Evolutionary conservation across 2,113 vertebrate genomes (phyloP), one percentile per base, ranked within the genome.

Genomic region (Drymodes brunneopygia): DNA sequence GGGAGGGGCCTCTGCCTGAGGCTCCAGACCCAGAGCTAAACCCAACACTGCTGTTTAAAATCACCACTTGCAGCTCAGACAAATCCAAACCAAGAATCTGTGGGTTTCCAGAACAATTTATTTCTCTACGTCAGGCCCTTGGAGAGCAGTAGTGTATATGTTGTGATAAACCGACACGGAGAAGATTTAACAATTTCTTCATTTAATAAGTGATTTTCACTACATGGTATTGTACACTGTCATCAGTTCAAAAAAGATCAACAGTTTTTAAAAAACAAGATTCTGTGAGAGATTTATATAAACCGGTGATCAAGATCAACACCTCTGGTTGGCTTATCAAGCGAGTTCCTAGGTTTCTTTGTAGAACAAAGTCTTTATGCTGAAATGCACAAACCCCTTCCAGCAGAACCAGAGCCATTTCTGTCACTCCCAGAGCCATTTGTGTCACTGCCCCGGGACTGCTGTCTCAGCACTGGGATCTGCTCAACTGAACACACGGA

Each of bases 121-220:
- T 98, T 98, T 80, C 56, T 95, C 94, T 64, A 93, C 82, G 94
- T 84, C 88, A 93, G 31, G 69, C 81, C 94, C 81, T 91, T 31
- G 33, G 95, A 75, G 36, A 94, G 96, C 91, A 93, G 95, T 67
- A 93, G 95, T 74, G 96, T 86, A 35, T 62, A 73, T 2, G 94
- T 86, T 92, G 96, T 58, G 97, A 98, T 86, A 97, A 97, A 98
- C 4, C 11, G 95, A 98, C 97, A 97, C 97, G 7, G 88, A 97
- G 96, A 98, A 73, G 92, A 91, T 96, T 97, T 98, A 98, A 97
- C 97, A 98, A 98, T 96, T 96, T 98, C 81, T 70, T 97, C 96
- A 95, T 98, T 98, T 98, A 98, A 98, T 98, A 98, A 98, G 97
- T 97, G 97, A 97, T 97, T 97, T 97, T 97, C 91, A 98, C 97